Conservation (phyloP, 1,140 invertebrate genomes). For the Ips typographus region DNA sequence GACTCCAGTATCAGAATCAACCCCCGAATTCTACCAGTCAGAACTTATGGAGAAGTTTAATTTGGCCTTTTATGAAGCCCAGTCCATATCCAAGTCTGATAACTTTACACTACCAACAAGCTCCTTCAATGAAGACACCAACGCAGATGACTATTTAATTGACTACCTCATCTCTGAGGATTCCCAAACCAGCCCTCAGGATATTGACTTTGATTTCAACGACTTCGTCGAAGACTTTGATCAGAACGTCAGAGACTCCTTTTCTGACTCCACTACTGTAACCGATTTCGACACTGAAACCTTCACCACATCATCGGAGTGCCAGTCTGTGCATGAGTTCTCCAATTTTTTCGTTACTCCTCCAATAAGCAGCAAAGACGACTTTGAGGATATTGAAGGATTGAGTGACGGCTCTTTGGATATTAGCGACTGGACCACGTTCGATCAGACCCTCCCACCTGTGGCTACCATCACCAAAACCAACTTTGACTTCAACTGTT, state of each 20-base stretch:
- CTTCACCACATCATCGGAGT: slow-evolving; percentile 38
- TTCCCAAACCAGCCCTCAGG: slow-evolving; percentile 31
- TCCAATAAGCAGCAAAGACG: slow-evolving; percentile 23
- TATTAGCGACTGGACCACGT: slow-evolving; percentile 26
- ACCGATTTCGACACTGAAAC: slow-evolving; percentile 38
- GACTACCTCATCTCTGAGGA: slow-evolving; percentile 44
- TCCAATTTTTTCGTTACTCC: slow-evolving; percentile 40
- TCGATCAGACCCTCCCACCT: slow-evolving; percentile 35
- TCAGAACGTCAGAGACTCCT: slow-evolving; percentile 35
- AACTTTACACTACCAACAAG: neutral
- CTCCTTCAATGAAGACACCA: slow-evolving; percentile 18
- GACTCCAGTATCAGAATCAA: slow-evolving; percentile 10
- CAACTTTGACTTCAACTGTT: slow-evolving; percentile 44
- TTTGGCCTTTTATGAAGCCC: slow-evolving; percentile 49
- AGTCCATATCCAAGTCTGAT: slow-evolving; percentile 40
- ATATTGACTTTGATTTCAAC: slow-evolving; percentile 46
- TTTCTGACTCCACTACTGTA: slow-evolving; percentile 23
- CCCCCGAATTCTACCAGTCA: slow-evolving; percentile 40
- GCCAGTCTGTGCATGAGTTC: slow-evolving; percentile 20
- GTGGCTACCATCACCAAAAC: slow-evolving; percentile 41
- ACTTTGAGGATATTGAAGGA: slow-evolving; percentile 42
- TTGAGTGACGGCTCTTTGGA: slow-evolving; percentile 42
- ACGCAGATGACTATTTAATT: slow-evolving; percentile 41
- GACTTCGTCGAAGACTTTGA: slow-evolving; percentile 46
- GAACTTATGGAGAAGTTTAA: slow-evolving; percentile 51